Evolutionary conservation across 2,888 invertebrate genomes (phyloP).

Genomic region (Apamea anceps): DNA sequence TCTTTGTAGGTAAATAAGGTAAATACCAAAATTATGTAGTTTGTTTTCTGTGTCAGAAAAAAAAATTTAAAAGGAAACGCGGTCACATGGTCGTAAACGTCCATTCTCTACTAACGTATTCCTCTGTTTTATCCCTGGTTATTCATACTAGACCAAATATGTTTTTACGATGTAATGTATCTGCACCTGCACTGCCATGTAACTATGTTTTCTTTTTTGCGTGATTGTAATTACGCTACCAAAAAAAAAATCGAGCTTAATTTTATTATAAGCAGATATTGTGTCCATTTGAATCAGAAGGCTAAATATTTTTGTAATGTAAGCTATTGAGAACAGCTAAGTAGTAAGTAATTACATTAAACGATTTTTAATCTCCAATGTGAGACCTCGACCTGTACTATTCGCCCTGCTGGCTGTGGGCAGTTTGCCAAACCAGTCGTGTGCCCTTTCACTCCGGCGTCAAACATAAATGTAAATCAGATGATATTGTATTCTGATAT

Average conservation of each 20-base stretch:
- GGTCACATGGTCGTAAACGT: too few relatives aligned
- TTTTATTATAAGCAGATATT: background rate
- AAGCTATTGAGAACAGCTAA: background rate
- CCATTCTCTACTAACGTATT: too few relatives aligned
- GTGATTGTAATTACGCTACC: too few relatives aligned
- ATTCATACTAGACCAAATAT: background rate
- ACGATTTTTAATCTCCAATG: background rate
- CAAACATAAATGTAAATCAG: background rate
- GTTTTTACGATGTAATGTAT: background rate
- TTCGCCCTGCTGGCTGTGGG: slow-evolving; percentile 13
- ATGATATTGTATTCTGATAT: too few relatives aligned
- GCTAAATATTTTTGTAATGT: background rate
- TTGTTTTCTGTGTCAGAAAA: background rate
- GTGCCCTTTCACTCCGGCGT: slow-evolving; percentile 28
- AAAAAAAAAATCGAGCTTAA: background rate
- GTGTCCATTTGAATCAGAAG: background rate
- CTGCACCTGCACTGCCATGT: background rate
- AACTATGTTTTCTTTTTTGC: background rate
- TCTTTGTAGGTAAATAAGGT: background rate
- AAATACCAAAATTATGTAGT: background rate
- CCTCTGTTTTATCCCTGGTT: background rate
- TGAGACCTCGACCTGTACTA: slow-evolving; percentile 26
- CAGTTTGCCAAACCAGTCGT: slow-evolving; percentile 37
- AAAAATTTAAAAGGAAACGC: background rate
- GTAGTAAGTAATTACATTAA: background rate